Percentiles rank a stretch among this genome's conserved stretches.
These are phyloP conservation scores for Delia radicum DNA, from an alignment of 1,140 invertebrate species.

Conservation along the genomic window DNA sequence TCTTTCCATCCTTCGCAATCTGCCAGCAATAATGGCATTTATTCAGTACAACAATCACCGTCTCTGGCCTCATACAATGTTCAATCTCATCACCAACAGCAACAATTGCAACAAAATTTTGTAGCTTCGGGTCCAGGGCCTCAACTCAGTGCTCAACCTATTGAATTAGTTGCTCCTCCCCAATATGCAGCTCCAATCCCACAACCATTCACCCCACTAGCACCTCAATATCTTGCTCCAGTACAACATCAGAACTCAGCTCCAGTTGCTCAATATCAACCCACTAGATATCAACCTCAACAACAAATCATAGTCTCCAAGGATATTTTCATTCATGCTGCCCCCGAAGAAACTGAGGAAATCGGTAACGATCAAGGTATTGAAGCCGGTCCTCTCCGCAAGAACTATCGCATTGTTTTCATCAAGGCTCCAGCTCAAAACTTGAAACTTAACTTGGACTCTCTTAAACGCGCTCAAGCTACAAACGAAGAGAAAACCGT, in stretches of 20 bases:
- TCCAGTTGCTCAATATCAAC: not conserved
- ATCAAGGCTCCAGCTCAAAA: slow-evolving; percentile 77
- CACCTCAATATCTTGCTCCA: slow-evolving; percentile 18
- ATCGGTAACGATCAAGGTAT: slow-evolving; percentile 30
- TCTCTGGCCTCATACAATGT: slow-evolving; percentile 26
- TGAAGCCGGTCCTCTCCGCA: slow-evolving; percentile 62
- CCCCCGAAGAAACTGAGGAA: slow-evolving; percentile 51
- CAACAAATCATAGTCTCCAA: slow-evolving; percentile 47
- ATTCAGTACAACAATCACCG: slow-evolving; percentile 29
- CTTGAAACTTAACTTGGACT: slow-evolving; percentile 65
- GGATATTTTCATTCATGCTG: slow-evolving; percentile 52
- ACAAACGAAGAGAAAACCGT: slow-evolving; percentile 80
- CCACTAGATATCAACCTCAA: slow-evolving; percentile 22
- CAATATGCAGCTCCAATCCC: not conserved
- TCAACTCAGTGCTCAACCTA: slow-evolving; percentile 6
- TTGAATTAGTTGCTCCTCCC: not conserved
- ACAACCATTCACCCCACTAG: not conserved
- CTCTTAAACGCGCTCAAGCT: slow-evolving; percentile 60
- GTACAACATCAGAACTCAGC: not conserved
- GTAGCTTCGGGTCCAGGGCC: not conserved
- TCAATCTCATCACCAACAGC: not conserved
- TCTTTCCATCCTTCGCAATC: slow-evolving; percentile 25
- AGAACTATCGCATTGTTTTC: slow-evolving; percentile 86
- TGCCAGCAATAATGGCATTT: slow-evolving; percentile 40
- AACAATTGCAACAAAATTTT: not conserved